Evolutionary conservation across 1,140 invertebrate species (phyloP).

Genomic region (Harlomillsia oculata): DNA sequence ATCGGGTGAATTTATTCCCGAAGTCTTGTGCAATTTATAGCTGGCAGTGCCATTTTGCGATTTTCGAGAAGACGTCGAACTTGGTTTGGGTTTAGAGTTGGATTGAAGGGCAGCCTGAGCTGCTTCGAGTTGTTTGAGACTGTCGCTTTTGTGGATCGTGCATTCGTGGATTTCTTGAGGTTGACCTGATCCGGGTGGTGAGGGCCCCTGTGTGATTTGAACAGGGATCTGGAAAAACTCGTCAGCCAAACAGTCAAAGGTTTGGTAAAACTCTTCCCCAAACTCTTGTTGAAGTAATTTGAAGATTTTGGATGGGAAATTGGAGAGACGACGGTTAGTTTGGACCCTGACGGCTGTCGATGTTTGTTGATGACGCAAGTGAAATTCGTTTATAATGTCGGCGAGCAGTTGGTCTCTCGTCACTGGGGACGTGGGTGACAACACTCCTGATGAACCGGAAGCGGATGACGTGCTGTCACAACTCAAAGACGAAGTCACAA

Average conservation of each 20-base stretch:
- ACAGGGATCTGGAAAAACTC: constrained; percentile 14
- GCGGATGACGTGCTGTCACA: constrained; percentile 31
- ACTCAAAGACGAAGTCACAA: constrained; percentile 11
- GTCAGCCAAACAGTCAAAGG: constrained; percentile 28
- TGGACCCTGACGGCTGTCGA: background rate
- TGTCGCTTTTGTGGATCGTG: constrained; percentile 28
- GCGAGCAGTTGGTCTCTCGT: constrained; percentile 32
- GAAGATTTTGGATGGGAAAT: constrained; percentile 35
- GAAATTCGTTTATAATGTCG: constrained; percentile 34
- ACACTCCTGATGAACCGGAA: constrained; percentile 30
- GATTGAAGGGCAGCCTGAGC: constrained; percentile 2
- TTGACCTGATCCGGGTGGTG: background rate
- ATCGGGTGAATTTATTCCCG: background rate
- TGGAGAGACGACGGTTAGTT: constrained; percentile 13
- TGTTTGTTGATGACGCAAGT: constrained; percentile 19
- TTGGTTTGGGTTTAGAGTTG: constrained; percentile 15
- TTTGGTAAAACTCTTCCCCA: constrained; percentile 34
- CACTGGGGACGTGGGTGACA: constrained; percentile 32
- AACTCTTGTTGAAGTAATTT: constrained; percentile 33
- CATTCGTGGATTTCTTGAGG: constrained; percentile 19
- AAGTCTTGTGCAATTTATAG: background rate
- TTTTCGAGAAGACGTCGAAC: constrained; percentile 4
- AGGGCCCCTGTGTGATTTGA: constrained; percentile 1
- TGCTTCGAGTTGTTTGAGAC: constrained; percentile 23
- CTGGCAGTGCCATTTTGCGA: constrained; percentile 17